These are phyloP conservation scores for Copidosoma aretas DNA, from an alignment of 2,888 invertebrate species.

Conservation along the genomic window DNA sequence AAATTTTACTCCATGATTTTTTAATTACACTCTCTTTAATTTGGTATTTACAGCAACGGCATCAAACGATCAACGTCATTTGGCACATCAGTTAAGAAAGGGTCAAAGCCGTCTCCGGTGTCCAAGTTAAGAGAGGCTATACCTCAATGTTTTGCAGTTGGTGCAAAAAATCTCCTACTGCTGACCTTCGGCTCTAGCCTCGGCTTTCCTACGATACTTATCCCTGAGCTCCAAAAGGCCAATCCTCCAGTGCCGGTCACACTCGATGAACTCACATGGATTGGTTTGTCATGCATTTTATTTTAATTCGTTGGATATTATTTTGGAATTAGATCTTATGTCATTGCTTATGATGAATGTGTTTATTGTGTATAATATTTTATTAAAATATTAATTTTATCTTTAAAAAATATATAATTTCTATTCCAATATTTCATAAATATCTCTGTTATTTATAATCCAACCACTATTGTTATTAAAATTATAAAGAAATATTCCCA, in stretches of 20 bases:
- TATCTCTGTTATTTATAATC: too few species aligned
- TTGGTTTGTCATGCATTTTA: conserved; percentile 49
- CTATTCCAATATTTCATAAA: too few species aligned
- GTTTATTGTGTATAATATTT: too few species aligned
- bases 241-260: conserved; percentile 55
- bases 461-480: too few species aligned
- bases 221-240: conserved; percentile 71
- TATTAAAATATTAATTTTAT: too few species aligned
- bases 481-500: too few species aligned
- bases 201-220: conserved; percentile 82
- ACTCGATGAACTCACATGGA: conserved; percentile 57
- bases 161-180: conserved; percentile 79
- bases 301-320: not conserved
- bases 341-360: too few species aligned
- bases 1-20: too few species aligned
- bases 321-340: not conserved
- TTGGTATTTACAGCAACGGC: conserved; percentile 42
- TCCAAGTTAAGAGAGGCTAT: conserved; percentile 64
- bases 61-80: conserved; percentile 11
- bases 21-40: not conserved
- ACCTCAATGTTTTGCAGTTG: conserved; percentile 80
- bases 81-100: conserved; percentile 44
- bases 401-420: too few species aligned
- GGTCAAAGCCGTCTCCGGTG: conserved; percentile 38
- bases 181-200: conserved; percentile 81